A percentile compares a stretch with the other conserved stretches of the same genome.
These are phyloP conservation scores for Melopsittacus undulatus DNA, from an alignment of 2,797 vertebrate species.

Conservation along the genomic window DNA sequence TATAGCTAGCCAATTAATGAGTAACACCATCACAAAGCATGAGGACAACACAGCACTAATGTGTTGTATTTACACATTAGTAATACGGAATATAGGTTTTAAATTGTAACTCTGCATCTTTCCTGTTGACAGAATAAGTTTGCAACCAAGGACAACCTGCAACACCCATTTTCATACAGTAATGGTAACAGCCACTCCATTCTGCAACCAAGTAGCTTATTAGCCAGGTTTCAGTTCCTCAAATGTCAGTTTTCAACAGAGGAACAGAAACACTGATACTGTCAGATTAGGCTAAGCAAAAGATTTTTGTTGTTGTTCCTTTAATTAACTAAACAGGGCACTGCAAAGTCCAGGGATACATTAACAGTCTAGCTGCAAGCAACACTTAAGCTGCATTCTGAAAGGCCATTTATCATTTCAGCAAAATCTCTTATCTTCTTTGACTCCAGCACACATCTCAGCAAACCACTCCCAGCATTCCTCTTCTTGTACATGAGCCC, in stretches of 20 bases:
- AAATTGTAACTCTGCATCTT: not conserved
- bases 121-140: not conserved
- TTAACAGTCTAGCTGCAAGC: constrained; percentile 9
- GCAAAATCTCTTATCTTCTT: not conserved
- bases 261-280: not conserved
- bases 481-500: not conserved
- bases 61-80: not conserved
- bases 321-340: constrained; percentile 39
- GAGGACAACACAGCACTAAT: not conserved
- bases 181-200: not conserved
- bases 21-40: not conserved
- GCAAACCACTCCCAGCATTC: not conserved
- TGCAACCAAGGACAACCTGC: not conserved
- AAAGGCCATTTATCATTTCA: constrained; percentile 33
- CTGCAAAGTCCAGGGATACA: not conserved
- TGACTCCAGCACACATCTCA: not conserved
- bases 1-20: not conserved
- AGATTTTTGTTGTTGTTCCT: not conserved
- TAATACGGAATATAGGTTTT: not conserved
- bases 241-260: not conserved
- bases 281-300: constrained; percentile 8
- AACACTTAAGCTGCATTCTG: not conserved
- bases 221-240: not conserved
- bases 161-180: not conserved
- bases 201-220: not conserved